A percentile compares a stretch with the other conserved stretches of the same genome.
Evolutionary conservation across 2,888 invertebrate species (phyloP).

Genomic region (Stenichneumon culpator): DNA sequence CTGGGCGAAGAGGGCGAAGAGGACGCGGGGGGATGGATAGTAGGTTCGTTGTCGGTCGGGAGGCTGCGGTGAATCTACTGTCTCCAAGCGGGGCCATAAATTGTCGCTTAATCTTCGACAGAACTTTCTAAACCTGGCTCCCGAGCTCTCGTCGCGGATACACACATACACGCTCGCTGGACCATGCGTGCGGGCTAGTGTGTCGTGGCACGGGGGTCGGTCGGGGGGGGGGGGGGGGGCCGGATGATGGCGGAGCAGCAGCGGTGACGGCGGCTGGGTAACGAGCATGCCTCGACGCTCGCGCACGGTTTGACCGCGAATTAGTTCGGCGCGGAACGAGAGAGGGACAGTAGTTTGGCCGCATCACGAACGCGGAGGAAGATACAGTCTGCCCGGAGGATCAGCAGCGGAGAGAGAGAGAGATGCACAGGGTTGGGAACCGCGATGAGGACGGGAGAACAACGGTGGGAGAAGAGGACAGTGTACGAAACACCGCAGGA

Average conservation of each 20-base stretch:
- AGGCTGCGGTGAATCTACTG: conserved; percentile 72
- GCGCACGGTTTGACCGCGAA: conserved; percentile 78
- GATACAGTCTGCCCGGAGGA: conserved; percentile 23
- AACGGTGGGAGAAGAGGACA: background rate
- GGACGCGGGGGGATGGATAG: conserved; percentile 18
- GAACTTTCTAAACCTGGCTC: conserved; percentile 77
- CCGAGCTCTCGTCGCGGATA: conserved; percentile 47
- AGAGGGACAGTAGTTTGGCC: conserved; percentile 77
- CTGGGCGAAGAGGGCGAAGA: conserved; percentile 43
- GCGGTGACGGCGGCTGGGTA: conserved; percentile 60
- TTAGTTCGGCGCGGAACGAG: conserved; percentile 71
- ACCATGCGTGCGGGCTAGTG: background rate
- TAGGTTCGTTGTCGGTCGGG: conserved; percentile 18
- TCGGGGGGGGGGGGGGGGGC: background rate
- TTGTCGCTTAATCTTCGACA: conserved; percentile 80
- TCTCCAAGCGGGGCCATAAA: conserved; percentile 75
- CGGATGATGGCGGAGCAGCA: conserved; percentile 44
- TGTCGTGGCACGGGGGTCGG: conserved; percentile 41
- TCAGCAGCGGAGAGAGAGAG: conserved; percentile 13
- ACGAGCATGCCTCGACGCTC: conserved; percentile 62
- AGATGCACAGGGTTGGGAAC: conserved; percentile 33
- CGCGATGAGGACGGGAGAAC: conserved; percentile 8
- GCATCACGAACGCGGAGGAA: conserved; percentile 53
- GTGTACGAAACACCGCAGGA: conserved; percentile 21
- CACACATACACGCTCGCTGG: conserved; percentile 1